A percentile compares a stretch with the other conserved stretches of the same genome.
phyloP scores from a whole-genome alignment of 2,113 vertebrate species.

The Notechis scutatus region DNA sequence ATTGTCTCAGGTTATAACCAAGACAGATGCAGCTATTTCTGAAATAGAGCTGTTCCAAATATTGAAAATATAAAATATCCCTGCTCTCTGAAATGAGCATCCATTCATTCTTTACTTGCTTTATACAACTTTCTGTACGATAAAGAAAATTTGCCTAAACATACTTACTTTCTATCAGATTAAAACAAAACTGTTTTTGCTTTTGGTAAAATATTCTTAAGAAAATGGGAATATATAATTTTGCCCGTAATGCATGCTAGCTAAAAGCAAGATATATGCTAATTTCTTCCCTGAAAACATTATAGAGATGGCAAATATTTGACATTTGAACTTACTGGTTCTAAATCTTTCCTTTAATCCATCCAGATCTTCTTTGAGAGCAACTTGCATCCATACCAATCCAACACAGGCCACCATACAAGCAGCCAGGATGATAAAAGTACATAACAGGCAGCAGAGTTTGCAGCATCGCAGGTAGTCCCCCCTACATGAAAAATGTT shows the following conservation, averaged over 20 bases:
- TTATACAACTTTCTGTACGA: background rate
- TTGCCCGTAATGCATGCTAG: background rate
- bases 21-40: background rate
- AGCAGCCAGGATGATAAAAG: conserved; percentile 88
- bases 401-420: conserved; percentile 92
- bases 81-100: background rate
- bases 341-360: conserved; percentile 90
- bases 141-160: background rate
- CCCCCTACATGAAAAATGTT: conserved; percentile 67
- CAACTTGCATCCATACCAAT: conserved; percentile 98
- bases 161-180: background rate
- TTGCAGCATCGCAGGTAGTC: conserved; percentile 88
- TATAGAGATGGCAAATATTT: background rate
- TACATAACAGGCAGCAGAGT: conserved; percentile 89
- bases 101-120: background rate
- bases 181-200: background rate
- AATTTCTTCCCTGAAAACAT: background rate
- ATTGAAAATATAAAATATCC: background rate
- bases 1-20: background rate
- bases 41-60: background rate
- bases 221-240: background rate
- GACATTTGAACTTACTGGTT: conserved; percentile 76
- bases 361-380: conserved; percentile 92
- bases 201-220: background rate
- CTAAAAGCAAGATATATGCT: background rate